Conservation (phyloP, 2,113 vertebrate species). For the Archilochus colubris region DNA sequence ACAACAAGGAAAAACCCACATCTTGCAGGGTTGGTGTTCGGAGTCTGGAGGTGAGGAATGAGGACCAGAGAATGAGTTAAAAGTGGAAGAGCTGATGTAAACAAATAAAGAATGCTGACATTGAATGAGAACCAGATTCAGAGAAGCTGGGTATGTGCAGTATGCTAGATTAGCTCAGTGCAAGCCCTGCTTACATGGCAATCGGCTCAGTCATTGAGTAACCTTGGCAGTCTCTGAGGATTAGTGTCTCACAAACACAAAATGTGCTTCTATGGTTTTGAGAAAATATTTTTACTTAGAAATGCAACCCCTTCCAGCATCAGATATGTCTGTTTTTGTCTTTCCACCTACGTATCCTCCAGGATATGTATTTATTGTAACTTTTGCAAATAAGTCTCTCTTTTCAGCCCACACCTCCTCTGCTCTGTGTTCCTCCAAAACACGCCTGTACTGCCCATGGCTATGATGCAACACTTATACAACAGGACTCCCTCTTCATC, state of each 20-base stretch:
- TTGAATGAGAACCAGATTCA: conserved; percentile 57
- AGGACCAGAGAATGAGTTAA: conserved; percentile 38
- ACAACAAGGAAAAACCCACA: neutral
- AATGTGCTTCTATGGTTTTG: conserved; percentile 36
- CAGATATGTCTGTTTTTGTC: neutral
- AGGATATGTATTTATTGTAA: neutral
- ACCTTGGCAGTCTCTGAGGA: conserved; percentile 56
- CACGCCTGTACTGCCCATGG: neutral
- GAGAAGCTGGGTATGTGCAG: conserved; percentile 46
- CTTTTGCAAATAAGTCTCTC: neutral
- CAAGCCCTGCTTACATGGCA: conserved; percentile 40
- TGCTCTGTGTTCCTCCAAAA: neutral
- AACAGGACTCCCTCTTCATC: neutral
- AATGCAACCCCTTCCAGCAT: neutral
- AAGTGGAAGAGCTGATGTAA: conserved; percentile 52
- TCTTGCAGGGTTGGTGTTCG: neutral
- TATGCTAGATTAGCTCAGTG: conserved; percentile 40
- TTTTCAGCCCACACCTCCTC: conserved; percentile 9
- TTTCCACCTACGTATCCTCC: conserved; percentile 25
- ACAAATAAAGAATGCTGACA: conserved; percentile 61
- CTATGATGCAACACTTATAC: neutral
- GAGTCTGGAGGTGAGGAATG: conserved; percentile 12
- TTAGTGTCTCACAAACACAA: conserved; percentile 53
- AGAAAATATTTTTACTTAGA: conserved; percentile 44
- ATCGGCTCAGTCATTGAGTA: conserved; percentile 31